phyloP scores from a whole-genome alignment of 2,113 vertebrate genomes.

The Gasterosteus aculeatus region DNA sequence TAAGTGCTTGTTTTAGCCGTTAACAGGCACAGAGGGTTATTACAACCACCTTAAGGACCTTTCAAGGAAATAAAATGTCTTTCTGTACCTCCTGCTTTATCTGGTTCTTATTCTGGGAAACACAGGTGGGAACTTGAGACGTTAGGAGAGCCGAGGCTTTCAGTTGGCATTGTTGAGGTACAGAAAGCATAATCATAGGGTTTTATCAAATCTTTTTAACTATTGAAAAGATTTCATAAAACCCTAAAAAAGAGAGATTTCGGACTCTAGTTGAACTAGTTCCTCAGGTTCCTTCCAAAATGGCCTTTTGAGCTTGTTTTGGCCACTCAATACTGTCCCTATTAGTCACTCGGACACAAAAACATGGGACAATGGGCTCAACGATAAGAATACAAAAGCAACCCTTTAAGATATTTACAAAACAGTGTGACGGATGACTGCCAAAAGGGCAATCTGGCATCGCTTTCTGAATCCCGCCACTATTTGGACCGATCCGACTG shows the following conservation, averaged over 20 bases:
- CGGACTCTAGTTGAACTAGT: background rate
- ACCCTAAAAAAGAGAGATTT: background rate
- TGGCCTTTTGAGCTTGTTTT: background rate
- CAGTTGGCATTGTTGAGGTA: background rate
- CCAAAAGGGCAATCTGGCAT: slow-evolving; percentile 7
- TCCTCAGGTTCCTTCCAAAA: background rate
- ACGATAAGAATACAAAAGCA: background rate
- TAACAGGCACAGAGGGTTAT: background rate
- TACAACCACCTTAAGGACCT: background rate
- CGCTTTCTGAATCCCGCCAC: background rate
- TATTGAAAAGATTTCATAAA: too few relatives aligned
- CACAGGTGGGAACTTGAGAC: background rate
- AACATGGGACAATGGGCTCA: background rate
- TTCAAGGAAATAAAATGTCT: background rate
- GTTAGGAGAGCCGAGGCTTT: background rate
- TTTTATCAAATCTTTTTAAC: background rate
- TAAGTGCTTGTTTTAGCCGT: background rate
- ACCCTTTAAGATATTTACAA: slow-evolving; percentile 16
- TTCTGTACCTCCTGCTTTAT: background rate
- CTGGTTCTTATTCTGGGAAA: background rate
- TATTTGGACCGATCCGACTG: background rate
- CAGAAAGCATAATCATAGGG: background rate
- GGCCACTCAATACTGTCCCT: background rate
- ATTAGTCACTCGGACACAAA: background rate
- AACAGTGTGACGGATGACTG: slow-evolving; percentile 15